A percentile compares a stretch with the other conserved stretches of the same genome.
Evolutionary conservation across 2,797 vertebrate genomes (phyloP).

Genomic region (Microctenopoma steveboyesi): DNA sequence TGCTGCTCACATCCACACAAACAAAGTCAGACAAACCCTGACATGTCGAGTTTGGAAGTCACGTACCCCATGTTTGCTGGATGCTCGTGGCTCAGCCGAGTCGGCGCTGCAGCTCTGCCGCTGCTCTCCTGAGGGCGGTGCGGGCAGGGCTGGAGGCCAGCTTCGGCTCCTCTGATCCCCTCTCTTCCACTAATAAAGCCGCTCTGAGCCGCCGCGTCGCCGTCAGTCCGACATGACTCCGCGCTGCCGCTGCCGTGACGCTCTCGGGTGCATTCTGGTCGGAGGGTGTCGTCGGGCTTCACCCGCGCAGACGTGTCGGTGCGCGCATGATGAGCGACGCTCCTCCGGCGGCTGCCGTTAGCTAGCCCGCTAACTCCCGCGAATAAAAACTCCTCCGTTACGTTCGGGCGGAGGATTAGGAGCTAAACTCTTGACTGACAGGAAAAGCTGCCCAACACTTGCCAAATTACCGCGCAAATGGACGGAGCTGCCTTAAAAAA

Average conservation of each 20-base stretch:
- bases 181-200: constrained; percentile 31
- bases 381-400: constrained; percentile 36
- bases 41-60: constrained; percentile 1
- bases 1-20: not conserved
- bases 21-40: not conserved
- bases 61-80: constrained; percentile 83
- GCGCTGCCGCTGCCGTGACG: constrained; percentile 21
- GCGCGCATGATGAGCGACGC: constrained; percentile 58
- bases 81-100: constrained; percentile 27
- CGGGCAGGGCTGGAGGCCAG: constrained; percentile 49
- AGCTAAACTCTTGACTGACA: constrained; percentile 40
- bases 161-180: constrained; percentile 44
- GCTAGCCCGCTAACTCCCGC: constrained; percentile 18
- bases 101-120: constrained; percentile 41
- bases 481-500: not conserved
- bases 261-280: constrained; percentile 40
- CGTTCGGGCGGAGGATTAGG: constrained; percentile 49
- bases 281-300: constrained; percentile 33
- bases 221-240: constrained; percentile 73
- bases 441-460: constrained; percentile 13
- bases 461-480: not conserved
- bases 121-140: constrained; percentile 55
- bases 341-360: constrained; percentile 27
- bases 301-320: constrained; percentile 57
- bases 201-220: constrained; percentile 47